Evolutionary conservation across 2,113 vertebrate species (phyloP), one percentile per base, ranked within the genome.

Genomic region (Columba janthina): DNA sequence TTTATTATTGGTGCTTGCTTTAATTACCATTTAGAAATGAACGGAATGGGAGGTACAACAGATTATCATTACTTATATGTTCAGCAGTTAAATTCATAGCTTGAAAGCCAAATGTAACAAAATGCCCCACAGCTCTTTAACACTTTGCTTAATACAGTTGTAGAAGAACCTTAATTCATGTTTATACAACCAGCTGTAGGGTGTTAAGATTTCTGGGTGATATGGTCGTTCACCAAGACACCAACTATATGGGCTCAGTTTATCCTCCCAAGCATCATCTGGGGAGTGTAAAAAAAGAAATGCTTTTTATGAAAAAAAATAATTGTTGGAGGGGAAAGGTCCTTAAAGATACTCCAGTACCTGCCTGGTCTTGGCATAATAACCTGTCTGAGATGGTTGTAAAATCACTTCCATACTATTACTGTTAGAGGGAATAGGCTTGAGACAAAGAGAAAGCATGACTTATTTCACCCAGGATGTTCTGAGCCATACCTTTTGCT

Each of bases 11-110:
- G 94, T 24, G 75, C 85, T 95, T 95, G 85, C 95, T 96, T 93
- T 97, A 97, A 97, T 96, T 95, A 83, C 71, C 88, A 26, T 95
- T 96, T 95, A 70, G 76, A 97, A 97, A 96, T 96, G 89, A 91
- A 95, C 66, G 11, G 72, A 96, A 95, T 94, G 83, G 94, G 84
- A 96, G 89, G 92, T 96, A 95, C 92, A 90, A 81, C 90, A 97
- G 97, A 89, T 90, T 91, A 93, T 62, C 77, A 81, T 96, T 93
- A 96, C 93, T 94, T 96, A 78, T 66, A 85, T 90, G 58, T 95
- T 83, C 83, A 66, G 88, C 72, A 83, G 85, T 95, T 96, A 96
- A 93, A 96, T 81, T 96, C 94, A 79, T 96, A 92, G 90, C 90
- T 97, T 93, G 90, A 94, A 95, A 94, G 83, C 90, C 53, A 93